Conservation (phyloP, 2,888 invertebrate species). For the Yponomeuta sedellus region DNA sequence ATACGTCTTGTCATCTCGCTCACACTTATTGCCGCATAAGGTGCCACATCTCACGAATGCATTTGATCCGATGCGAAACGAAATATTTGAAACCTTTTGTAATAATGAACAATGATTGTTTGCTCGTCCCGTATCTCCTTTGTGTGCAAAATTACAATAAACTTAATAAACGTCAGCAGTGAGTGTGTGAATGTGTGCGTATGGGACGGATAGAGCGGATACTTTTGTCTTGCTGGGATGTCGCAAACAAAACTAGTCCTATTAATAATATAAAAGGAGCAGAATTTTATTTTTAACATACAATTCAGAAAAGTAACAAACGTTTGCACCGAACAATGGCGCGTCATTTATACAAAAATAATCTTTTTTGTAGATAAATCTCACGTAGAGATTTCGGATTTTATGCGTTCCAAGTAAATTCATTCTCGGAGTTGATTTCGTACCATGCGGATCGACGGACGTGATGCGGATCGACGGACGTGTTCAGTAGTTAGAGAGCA, state of each 20-base stretch:
- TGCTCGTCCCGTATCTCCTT: constrained; percentile 72
- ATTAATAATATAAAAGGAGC: constrained; percentile 74
- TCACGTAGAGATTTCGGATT: constrained; percentile 64
- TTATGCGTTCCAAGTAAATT: constrained; percentile 50
- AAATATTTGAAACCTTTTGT: constrained; percentile 74
- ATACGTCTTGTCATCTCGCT: constrained; percentile 41
- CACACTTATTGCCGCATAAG: constrained; percentile 49
- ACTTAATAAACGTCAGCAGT: constrained; percentile 71
- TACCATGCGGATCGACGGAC: constrained; percentile 53
- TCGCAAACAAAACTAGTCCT: constrained; percentile 73
- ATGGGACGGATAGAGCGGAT: constrained; percentile 68
- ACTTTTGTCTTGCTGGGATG: constrained; percentile 74
- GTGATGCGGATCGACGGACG: constrained; percentile 49
- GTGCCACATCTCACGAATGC: constrained; percentile 54
- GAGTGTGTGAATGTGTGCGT: constrained; percentile 61
- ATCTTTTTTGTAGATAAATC: constrained; percentile 75
- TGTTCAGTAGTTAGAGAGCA: constrained; percentile 6
- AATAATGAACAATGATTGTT: constrained; percentile 77
- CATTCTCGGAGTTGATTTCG: constrained; percentile 55
- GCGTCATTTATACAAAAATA: constrained; percentile 74
- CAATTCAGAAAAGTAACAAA: constrained; percentile 74
- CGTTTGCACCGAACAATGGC: constrained; percentile 68
- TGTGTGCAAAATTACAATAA: constrained; percentile 76
- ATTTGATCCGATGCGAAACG: constrained; percentile 74
- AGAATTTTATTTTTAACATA: constrained; percentile 75